Evolutionary conservation across 2,888 invertebrate species (phyloP), one percentile per base, ranked within the genome.

Genomic region (Spodoptera picta): DNA sequence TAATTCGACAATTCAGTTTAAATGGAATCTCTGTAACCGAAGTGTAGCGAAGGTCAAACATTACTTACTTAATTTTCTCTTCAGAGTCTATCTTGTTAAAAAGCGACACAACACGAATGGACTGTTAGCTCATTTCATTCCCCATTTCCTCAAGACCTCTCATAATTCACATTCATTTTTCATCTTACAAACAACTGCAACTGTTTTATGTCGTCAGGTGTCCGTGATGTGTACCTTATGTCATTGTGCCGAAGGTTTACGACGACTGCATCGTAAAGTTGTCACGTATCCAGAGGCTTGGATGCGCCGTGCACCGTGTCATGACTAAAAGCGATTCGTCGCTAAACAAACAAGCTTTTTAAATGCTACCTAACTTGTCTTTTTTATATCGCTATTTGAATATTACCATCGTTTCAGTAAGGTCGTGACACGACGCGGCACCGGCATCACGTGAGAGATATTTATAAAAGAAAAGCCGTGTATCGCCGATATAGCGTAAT

Each of bases 291-390:
- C 70, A 73, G 65, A 79, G 73, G 79, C 76, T 75, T 68, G 77
- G 90, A 90, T 91, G 90, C 90, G 87, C 91, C 84, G 79, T 89
- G 89, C 90, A 89, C 89, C 83, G 78, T 91, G 83, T 90, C 94
- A 93, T 94, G 94, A 88, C 94, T 91, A 90, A 84, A 87, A 90
- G 86, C 93, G 90, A 94, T 94, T 93, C 93, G 91, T 92, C 91
- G 92, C 88, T 90, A 87, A 90, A 90, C 92, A 94, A 94, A 94
- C 94, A 94, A 93, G 92, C 91, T 93, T 94, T 94, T 94, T 94
- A 94, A 94, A 94, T 93, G 94, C 93, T 94, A 92, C 92, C 92
- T 92, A 93, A 94, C 93, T 94, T 94, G 93, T 93, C 92, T 93
- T 94, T 93, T 94, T 94, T 94, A 94, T 93, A 93, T 90, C 91